Evolutionary conservation across 1,140 invertebrate species (phyloP), one percentile per base, ranked within the genome.

Genomic region (Thereuonema tuberculata): DNA sequence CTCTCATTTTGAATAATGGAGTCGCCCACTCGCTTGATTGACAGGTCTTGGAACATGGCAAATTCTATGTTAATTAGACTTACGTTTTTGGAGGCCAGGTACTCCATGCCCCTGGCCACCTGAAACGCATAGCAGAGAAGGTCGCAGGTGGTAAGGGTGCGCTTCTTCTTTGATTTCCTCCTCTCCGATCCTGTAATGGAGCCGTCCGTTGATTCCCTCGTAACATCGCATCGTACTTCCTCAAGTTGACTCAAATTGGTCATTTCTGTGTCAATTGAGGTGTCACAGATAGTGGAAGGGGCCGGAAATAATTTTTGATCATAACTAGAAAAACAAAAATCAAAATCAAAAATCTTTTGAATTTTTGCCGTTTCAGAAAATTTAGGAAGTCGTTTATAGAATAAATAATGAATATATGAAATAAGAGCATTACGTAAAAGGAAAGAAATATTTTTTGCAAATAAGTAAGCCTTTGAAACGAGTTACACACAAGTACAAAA

Each of bases 81-180:
- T 71, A 89, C 89, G 75, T 90, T 75, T 70, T 75, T 75, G 9
- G 71, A 72, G 15, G 89, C 85, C 1, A 98, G 77, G 72, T 97
- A 98, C 61, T 96, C 89, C 93, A 98, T 98, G 49, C 94, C 95
- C 27, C 88, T 76, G 0, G 93, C 89, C 1, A 98, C 85, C 77
- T 98, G 93, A 68, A 89, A 95, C 0, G 89, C 83, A 83, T 89
- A 98, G 26, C 85, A 86, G 17, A 97, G 76, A 0, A 98, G 74
- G 75, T 97, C 89, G 20, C 81, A 78, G 0, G 87, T 89, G 2
- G 31, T 63, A 9, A 50, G 28, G 43, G 24, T 56, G 17, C 59
- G 25, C n/a, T 60, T 54, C 12, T n/a, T 28, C 46, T 26, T 26
- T 17, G 5, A 20, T 23, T 52, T 53, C 20, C 3, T 21, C 9